phyloP scores from a whole-genome alignment of 2,888 invertebrate species.

The Parascotia fuliginaria region DNA sequence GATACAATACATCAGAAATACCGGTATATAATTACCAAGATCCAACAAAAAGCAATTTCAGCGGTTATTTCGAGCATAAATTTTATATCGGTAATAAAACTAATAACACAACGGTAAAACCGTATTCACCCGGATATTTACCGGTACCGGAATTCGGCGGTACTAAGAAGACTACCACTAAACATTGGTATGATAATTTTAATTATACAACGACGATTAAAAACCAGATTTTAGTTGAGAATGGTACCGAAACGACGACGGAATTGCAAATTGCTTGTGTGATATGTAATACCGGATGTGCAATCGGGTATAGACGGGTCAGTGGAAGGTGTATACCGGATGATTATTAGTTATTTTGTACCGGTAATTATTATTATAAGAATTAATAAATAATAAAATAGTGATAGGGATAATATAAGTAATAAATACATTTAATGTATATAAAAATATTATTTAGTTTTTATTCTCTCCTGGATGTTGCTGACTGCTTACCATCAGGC shows the following conservation, averaged over 20 bases:
- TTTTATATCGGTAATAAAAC: neutral
- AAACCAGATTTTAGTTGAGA: neutral
- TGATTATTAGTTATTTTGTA: neutral
- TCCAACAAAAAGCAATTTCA: constrained; percentile 19
- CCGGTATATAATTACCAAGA: constrained; percentile 27
- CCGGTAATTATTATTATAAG: no score
- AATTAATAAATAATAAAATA: no score
- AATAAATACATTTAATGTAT: no score
- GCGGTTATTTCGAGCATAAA: constrained; percentile 10
- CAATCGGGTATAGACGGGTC: neutral
- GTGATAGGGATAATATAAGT: no score
- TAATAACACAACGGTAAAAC: neutral
- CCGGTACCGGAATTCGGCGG: constrained; percentile 5
- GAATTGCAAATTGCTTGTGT: constrained; percentile 6
- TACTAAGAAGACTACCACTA: neutral
- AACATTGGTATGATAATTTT: constrained; percentile 4
- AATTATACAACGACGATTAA: neutral
- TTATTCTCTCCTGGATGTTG: no score
- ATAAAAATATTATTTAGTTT: no score
- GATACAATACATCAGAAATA: no score
- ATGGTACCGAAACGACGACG: constrained; percentile 3
- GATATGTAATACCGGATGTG: constrained; percentile 36
- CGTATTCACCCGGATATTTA: constrained; percentile 3
- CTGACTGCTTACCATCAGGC: no score
- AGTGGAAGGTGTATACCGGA: neutral